Evolutionary conservation across 2,888 invertebrate species (phyloP), one percentile per base, ranked within the genome.

Genomic region (Anoplius nigerrimus): DNA sequence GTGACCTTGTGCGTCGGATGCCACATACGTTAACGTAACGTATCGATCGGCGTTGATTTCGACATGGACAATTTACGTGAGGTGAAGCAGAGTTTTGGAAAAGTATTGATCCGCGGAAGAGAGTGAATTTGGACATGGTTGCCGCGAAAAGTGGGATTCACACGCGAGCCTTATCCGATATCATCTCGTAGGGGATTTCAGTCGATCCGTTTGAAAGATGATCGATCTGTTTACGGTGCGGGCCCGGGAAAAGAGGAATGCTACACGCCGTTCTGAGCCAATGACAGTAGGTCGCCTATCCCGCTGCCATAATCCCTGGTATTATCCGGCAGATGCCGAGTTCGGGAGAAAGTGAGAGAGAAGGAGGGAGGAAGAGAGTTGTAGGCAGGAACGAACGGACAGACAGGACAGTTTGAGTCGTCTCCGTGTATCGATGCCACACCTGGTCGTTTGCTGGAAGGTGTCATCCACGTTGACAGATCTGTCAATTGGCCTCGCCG

Each of bases 391-490:
- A 65, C 55, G 59, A 64, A 43, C 60, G 62, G 48, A 66, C 51
- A 62, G 51, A 62, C 45, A 64, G 68, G 83, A 80, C 74, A 78
- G 80, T 34, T 11, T 34, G 34, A 83, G 72, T 79, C 78, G 83
- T 83, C 79, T 78, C 72, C 70, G 74, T 67, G 74, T 55, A 69
- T 62, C 73, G 74, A 79, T 79, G 76, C 75, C 80, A 16, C 84
- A 84, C 84, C 85, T 84, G 84, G 83, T 73, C 82, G 71, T 71
- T 75, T 78, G 72, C 11, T 72, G 79, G 77, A 78, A 86, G 87
- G 87, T 88, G 87, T 88, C 88, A 88, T 88, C 87, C 81, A 79
- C 75, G 81, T 82, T 88, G 88, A 88, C 88, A 80, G 84, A 86
- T 87, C 84, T 83, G 87, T 88, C 87, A 87, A 86, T 87, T 82